A percentile compares a stretch with the other conserved stretches of the same genome.
These are phyloP conservation scores for Cottus gobio DNA, from an alignment of 2,113 vertebrate genomes.

Conservation along the genomic window DNA sequence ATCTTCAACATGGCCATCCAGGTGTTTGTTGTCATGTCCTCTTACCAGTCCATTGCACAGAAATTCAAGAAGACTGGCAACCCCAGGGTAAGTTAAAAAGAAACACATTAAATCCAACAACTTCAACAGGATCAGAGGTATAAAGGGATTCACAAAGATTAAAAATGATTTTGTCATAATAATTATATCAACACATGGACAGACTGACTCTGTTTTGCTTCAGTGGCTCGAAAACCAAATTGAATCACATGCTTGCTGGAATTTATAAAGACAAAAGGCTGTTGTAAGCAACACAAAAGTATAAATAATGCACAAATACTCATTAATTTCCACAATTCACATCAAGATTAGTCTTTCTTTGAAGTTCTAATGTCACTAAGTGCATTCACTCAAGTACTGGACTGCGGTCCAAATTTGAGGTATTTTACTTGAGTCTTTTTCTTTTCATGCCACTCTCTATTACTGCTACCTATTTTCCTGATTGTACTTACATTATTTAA, in stretches of 20 bases:
- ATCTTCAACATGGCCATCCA: conserved; percentile 93
- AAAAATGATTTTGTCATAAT: not conserved
- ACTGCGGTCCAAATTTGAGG: not conserved
- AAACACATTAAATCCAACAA: not conserved
- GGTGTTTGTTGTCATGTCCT: conserved; percentile 88
- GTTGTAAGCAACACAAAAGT: not conserved
- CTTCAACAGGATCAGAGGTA: not conserved
- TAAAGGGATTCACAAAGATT: not conserved
- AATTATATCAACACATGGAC: not conserved
- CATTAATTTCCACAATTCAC: too few relatives aligned
- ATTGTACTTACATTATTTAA: not conserved
- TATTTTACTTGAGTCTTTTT: not conserved
- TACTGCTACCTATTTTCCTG: not conserved
- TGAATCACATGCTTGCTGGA: not conserved
- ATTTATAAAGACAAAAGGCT: not conserved
- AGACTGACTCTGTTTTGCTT: not conserved
- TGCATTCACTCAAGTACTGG: not conserved
- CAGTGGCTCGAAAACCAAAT: not conserved
- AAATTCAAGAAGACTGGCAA: conserved; percentile 91
- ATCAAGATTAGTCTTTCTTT: conserved; percentile 8
- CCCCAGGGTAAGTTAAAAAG: conserved; percentile 77
- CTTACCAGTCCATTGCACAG: conserved; percentile 90
- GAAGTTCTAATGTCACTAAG: not conserved
- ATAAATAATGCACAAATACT: conserved; percentile 17
- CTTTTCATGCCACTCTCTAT: not conserved